Evolutionary conservation across 2,113 vertebrate species (phyloP).

Genomic region (Ctenomys sociabilis): DNA sequence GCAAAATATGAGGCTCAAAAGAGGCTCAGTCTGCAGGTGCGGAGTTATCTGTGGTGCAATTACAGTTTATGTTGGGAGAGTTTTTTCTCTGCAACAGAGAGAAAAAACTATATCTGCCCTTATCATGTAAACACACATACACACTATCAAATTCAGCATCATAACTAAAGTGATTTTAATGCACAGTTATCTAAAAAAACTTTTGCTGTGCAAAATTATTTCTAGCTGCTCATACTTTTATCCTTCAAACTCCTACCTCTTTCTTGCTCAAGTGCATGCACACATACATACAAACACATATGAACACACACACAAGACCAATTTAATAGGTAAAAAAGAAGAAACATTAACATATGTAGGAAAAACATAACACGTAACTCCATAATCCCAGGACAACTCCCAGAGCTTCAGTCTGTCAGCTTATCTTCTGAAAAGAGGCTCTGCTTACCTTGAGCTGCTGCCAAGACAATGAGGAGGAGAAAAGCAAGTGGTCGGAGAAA

Average conservation of each 20-base stretch:
- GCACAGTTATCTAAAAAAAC: not conserved
- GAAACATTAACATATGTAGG: not conserved
- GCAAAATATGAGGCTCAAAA: not conserved
- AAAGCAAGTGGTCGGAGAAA: too few relatives aligned
- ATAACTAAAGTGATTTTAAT: not conserved
- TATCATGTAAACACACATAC: not conserved
- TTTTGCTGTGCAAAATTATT: not conserved
- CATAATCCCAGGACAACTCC: too few relatives aligned
- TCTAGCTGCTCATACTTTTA: not conserved
- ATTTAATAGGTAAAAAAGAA: not conserved
- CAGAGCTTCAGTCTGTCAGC: too few relatives aligned
- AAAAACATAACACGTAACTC: not conserved
- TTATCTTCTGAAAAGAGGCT: too few relatives aligned
- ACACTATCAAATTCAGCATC: not conserved
- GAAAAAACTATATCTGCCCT: not conserved
- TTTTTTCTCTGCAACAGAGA: not conserved
- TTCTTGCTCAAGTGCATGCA: not conserved
- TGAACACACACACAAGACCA: not conserved
- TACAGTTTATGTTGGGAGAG: not conserved
- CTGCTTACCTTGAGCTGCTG: too few relatives aligned
- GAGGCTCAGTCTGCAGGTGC: not conserved
- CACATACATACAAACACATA: not conserved
- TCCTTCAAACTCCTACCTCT: not conserved
- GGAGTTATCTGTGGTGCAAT: not conserved
- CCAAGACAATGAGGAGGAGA: too few relatives aligned